Evolutionary conservation across 2,113 vertebrate species (phyloP).

Genomic region (Cervus canadensis): DNA sequence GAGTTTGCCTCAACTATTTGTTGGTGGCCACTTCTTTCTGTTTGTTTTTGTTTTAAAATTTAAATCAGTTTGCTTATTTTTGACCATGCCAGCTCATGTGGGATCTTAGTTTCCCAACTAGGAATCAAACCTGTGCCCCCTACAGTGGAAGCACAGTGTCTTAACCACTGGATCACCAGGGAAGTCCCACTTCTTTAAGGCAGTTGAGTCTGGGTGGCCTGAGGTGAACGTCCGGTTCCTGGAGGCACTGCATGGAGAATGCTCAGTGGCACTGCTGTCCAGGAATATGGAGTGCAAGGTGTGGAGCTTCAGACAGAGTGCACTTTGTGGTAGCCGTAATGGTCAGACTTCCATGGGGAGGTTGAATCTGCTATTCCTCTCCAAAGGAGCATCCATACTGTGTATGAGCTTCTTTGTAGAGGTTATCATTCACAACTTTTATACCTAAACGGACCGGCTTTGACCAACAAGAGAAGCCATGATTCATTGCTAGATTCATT

Average conservation of each 20-base stretch:
- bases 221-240: not conserved
- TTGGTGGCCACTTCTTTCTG: not conserved
- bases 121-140: not conserved
- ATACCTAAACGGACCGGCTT: not conserved
- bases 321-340: not conserved
- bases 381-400: not conserved
- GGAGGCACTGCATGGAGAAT: not conserved
- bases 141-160: not conserved
- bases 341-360: not conserved
- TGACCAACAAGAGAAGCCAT: not conserved
- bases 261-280: not conserved
- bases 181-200: not conserved
- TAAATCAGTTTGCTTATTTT: not conserved
- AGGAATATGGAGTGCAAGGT: not conserved
- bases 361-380: not conserved
- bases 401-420: not conserved
- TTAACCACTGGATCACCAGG: not conserved
- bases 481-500: not conserved
- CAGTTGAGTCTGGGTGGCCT: not conserved
- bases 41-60: not conserved
- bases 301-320: not conserved
- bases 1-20: not conserved
- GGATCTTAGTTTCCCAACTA: not conserved
- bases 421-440: not conserved
- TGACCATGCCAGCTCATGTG: not conserved